These are phyloP conservation scores for Malurus melanocephalus DNA, from an alignment of 2,113 vertebrate genomes.

Conservation along the genomic window DNA sequence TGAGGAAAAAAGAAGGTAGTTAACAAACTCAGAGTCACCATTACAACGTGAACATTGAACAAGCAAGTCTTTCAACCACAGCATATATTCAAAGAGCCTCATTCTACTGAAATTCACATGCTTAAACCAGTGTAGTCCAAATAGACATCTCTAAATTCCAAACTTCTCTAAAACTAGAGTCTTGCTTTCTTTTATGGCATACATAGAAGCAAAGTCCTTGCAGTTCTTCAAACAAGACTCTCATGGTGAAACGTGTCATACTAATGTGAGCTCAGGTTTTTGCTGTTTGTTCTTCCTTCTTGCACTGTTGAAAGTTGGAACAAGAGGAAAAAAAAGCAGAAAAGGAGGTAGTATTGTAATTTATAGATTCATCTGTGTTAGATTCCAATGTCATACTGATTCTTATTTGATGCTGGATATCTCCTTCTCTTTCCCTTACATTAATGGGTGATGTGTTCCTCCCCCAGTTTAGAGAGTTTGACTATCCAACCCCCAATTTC, in stretches of 20 bases:
- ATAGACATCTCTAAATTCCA: background rate
- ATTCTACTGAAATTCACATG: background rate
- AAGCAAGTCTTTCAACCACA: background rate
- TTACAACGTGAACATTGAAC: background rate
- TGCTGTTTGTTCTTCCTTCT: background rate
- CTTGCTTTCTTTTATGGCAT: background rate
- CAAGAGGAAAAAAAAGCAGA: background rate
- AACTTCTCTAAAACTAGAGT: background rate
- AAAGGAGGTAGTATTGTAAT: background rate
- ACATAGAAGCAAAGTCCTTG: background rate
- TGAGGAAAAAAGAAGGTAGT: background rate
- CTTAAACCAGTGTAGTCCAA: background rate
- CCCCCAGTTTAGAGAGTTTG: background rate
- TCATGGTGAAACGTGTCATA: background rate
- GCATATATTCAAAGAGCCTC: background rate
- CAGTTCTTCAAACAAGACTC: background rate
- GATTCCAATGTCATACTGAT: background rate
- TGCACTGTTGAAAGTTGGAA: background rate
- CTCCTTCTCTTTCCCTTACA: background rate
- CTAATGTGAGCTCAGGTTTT: background rate
- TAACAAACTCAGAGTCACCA: background rate
- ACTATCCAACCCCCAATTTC: background rate
- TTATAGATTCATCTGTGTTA: background rate
- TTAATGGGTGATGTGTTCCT: background rate
- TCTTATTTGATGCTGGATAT: background rate